Base-by-base conservation (phyloP, 1,140 invertebrate genomes). In the Drosophila obscura region DNA sequence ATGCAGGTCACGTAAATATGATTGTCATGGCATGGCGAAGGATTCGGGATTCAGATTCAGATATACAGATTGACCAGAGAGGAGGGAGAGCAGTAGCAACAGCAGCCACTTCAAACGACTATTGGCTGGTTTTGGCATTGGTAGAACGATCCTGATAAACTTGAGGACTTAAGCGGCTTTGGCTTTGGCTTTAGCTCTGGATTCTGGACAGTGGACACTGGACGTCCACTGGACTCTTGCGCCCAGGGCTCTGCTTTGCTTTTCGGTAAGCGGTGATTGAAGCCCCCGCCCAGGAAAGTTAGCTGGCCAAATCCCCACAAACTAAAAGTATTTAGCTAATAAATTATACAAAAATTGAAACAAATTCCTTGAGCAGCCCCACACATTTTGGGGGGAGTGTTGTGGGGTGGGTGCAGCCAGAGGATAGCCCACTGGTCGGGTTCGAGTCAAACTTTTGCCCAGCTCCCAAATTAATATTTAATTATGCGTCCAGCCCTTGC, bases 271-370 rank as follows among this genome's bases (percentile, higher is more conserved):
- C 77, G 57, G 73, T 80, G 81, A 84, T 77, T 84, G 67, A 59
- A 51, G 58, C 49, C 52, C 28, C 22, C 52, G 64, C 31, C 19
- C 35, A 19, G 48, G 39, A 60, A 83, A 83, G 65, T 83, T 84
- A 65, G 28, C 41, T 56, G 50, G 53, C 50, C 43, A 60, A 74
- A 80, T 74, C 71, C 74, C 55, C 64, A 28, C 56, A 78, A 87
- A 87, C 79, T 87, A 69, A 87, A 87, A 88, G 83, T 87, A 88
- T 87, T 87, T 87, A 87, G 80, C 84, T 87, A 88, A 88, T 87
- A 87, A 87, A 87, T 87, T 87, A 87, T 83, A 87, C 83, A 87
- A 87, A 87, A 87, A 87, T 88, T 87, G 83, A 88, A 87, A 87
- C 83, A 88, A 87, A 87, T 87, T 87, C 76, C 80, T 73, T 69